phyloP scores from a whole-genome alignment of 2,113 vertebrate species.

The Rhipidura dahli region DNA sequence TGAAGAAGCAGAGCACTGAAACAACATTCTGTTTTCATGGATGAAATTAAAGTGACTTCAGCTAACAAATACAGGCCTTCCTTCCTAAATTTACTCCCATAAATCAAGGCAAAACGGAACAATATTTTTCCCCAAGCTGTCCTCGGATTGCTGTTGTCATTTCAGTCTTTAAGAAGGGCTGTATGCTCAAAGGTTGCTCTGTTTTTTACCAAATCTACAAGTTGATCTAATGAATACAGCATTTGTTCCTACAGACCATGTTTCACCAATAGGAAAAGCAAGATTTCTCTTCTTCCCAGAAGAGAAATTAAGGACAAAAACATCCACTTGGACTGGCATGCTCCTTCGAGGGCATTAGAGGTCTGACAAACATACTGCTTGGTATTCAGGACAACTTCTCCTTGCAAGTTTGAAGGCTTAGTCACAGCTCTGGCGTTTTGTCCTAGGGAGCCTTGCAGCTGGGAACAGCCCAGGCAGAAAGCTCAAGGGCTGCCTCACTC shows the following conservation, averaged over 20 bases:
- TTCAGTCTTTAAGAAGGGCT: neutral
- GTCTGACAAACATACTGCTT: neutral
- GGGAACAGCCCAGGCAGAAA: neutral
- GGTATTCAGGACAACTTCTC: neutral
- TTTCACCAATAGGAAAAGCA: neutral
- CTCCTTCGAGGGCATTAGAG: neutral
- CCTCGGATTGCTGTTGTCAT: neutral
- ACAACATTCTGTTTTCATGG: neutral
- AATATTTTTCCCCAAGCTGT: neutral
- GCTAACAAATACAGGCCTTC: neutral
- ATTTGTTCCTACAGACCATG: neutral
- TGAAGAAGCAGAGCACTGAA: neutral
- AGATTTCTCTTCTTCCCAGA: neutral
- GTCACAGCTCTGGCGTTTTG: neutral
- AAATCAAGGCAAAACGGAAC: neutral
- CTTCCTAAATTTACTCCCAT: neutral
- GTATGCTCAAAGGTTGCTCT: neutral
- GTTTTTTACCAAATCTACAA: neutral
- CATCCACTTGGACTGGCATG: accelerated
- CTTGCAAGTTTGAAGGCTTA: neutral
- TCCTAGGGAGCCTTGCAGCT: neutral
- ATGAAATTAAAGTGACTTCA: neutral
- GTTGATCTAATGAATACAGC: neutral
- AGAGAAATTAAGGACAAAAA: neutral
- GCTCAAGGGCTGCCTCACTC: neutral